phyloP scores from a whole-genome alignment of 1,140 invertebrate species.

The Bombus pascuorum region DNA sequence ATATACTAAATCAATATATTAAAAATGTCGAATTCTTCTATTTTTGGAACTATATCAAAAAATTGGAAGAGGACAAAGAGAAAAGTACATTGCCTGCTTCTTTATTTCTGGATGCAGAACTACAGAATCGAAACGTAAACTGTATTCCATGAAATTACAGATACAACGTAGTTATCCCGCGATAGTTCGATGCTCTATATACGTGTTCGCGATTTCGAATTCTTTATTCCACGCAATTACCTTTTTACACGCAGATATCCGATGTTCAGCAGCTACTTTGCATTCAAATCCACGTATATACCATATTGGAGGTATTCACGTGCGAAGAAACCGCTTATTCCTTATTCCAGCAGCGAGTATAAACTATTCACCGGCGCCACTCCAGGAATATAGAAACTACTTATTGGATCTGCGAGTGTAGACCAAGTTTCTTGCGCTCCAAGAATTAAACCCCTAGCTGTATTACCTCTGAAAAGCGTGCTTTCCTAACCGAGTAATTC shows the following conservation, averaged over 20 bases:
- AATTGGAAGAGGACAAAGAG: not conserved
- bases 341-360: constrained; percentile 65
- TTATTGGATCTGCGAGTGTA: constrained; percentile 51
- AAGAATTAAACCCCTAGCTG: constrained; percentile 25
- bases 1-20: too few species aligned
- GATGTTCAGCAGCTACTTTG: constrained; percentile 53
- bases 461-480: not conserved
- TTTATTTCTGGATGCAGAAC: not conserved
- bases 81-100: too few species aligned
- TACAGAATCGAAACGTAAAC: not conserved
- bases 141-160: not conserved
- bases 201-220: constrained; percentile 58
- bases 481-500: not conserved
- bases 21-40: not conserved
- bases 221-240: constrained; percentile 65
- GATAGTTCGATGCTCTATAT: not conserved
- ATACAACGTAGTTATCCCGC: not conserved
- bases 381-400: constrained; percentile 59
- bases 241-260: constrained; percentile 51
- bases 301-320: constrained; percentile 63
- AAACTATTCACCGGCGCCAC: constrained; percentile 63
- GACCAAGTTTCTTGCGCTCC: constrained; percentile 20
- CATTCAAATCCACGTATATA: constrained; percentile 67
- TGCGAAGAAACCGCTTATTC: constrained; percentile 67
- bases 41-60: too few species aligned